A percentile compares a stretch with the other conserved stretches of the same genome.
These are phyloP conservation scores for Helleia helle DNA, from an alignment of 2,888 invertebrate genomes.

Conservation along the genomic window DNA sequence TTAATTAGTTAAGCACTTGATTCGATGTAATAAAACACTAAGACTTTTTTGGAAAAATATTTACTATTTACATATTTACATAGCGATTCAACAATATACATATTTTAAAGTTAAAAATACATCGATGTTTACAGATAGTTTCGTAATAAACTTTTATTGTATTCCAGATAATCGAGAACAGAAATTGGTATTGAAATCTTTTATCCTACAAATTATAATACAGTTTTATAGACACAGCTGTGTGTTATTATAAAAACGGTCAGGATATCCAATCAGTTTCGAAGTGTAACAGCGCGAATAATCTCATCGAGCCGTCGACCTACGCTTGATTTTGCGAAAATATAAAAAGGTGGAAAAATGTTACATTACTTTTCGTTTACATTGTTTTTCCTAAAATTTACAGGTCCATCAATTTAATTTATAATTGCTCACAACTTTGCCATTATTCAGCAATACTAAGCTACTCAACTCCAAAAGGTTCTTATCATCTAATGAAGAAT, in stretches of 20 bases:
- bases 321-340: conserved; percentile 8
- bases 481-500: conserved; percentile 53
- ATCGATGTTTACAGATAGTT: conserved; percentile 5
- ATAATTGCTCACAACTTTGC: background rate
- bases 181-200: background rate
- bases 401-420: background rate
- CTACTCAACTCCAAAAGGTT: background rate
- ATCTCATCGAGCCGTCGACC: conserved; percentile 4
- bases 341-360: background rate
- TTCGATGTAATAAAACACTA: conserved; percentile 20
- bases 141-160: background rate
- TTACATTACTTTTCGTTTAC: conserved; percentile 10
- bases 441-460: background rate
- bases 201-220: conserved; percentile 8
- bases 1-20: no score
- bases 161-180: background rate
- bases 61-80: conserved; percentile 64
- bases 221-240: conserved; percentile 3
- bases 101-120: conserved; percentile 6
- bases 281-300: conserved; percentile 8
- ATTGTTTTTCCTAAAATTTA: conserved; percentile 10
- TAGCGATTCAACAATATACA: conserved; percentile 11
- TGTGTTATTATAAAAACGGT: conserved; percentile 1
- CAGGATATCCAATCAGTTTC: conserved; percentile 9
- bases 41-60: conserved; percentile 53